Base-by-base conservation (phyloP, 2,888 invertebrate species). In the Scaptomyza caliginosa region DNA sequence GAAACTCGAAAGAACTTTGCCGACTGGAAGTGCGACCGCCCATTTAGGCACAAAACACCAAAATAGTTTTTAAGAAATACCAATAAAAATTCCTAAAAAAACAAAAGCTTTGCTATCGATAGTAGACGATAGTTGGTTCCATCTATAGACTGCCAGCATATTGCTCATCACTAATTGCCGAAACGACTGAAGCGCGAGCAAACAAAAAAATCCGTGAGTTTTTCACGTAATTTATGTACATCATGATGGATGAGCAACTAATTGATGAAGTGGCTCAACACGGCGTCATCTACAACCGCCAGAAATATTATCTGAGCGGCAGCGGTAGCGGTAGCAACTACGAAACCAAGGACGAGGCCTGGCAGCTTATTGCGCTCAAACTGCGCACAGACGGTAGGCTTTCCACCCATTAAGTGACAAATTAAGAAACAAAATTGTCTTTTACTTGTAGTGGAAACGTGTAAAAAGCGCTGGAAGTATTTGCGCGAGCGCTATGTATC, bases 381-480 rank as follows among this genome's bases (percentile, higher is more conserved):
- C 67, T 91, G 39, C 84, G 89, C 34, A 90, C 90, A 23, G 91
- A 91, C 77, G 91, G 91, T 91, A 76, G 86, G 85, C 50, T 34
- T 38, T 30, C 21, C n/a, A 13, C 7, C 57, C 42, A 49, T 36
- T 38, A 36, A 16, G 13, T 26, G 17, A 45, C 17, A 59, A 59
- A 23, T 38, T 45, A 10, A 26, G 16, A 19, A 57, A 45, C 40
- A 51, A 24, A 28, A 6, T 19, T 32, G 23, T 28, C 4, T 79
- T 26, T 30, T 11, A 4, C 26, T 52, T 45, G 19, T 56, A 91
- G 91, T 91, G 60, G 91, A 91, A 67, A 89, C 91, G 6, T 91
- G 91, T 66, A 91, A 91, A 51, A 91, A 91, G 66, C 90, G 91
- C 1, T 91, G 91, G 91, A 91, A 91, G 68, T 91, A 91, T 49